Conservation (phyloP, 2,888 invertebrate genomes). For the Listrodromus nycthemerus region DNA sequence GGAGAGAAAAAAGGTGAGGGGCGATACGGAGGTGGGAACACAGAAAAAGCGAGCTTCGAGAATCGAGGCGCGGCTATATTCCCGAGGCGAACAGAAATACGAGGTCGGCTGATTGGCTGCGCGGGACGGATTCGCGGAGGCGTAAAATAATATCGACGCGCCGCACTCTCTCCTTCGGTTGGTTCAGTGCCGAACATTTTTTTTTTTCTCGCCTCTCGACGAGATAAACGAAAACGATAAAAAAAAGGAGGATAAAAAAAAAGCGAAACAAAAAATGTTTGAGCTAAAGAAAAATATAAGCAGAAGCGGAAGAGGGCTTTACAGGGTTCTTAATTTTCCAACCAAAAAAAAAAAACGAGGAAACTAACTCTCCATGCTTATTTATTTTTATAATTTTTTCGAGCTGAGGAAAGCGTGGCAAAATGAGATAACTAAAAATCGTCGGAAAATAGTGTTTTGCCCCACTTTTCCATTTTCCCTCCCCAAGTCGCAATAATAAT, state of each 20-base stretch:
- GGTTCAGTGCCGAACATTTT: conserved; percentile 24
- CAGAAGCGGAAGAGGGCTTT: conserved; percentile 28
- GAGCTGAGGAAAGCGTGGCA: too few relatives aligned
- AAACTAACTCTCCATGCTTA: neutral
- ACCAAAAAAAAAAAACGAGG: conserved; percentile 39
- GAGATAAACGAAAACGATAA: conserved; percentile 17
- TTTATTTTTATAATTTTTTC: too few relatives aligned
- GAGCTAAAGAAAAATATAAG: conserved; percentile 46
- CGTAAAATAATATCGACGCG: conserved; percentile 72
- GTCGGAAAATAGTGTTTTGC: too few relatives aligned
- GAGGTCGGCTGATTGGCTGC: conserved; percentile 68
- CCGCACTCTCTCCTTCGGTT: conserved; percentile 7
- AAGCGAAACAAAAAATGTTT: conserved; percentile 27
- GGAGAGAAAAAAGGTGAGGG: neutral
- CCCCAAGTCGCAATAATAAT: neutral
- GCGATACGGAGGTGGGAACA: neutral
- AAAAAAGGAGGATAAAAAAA: conserved; percentile 9
- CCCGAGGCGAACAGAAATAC: conserved; percentile 61
- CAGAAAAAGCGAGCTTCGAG: conserved; percentile 55
- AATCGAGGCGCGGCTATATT: conserved; percentile 55
- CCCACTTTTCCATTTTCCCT: too few relatives aligned
- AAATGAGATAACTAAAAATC: too few relatives aligned
- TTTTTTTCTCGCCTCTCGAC: conserved; percentile 14
- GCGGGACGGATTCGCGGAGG: conserved; percentile 66
- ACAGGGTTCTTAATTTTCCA: conserved; percentile 71